These are phyloP conservation scores for Otus scops DNA, from an alignment of 2,797 vertebrate genomes.

Conservation along the genomic window DNA sequence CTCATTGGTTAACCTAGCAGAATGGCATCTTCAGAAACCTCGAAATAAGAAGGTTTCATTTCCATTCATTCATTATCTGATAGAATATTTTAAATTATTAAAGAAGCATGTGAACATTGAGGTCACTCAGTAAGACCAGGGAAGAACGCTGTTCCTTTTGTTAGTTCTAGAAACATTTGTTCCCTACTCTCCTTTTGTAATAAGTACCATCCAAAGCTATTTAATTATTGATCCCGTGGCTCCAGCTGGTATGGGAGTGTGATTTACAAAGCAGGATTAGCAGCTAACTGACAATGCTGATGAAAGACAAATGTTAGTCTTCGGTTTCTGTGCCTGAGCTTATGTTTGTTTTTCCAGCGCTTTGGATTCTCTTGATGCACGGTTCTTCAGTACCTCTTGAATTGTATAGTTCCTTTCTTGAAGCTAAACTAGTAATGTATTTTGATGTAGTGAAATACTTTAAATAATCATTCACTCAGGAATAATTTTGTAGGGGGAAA, in stretches of 20 bases:
- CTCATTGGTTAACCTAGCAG: neutral
- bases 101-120: neutral
- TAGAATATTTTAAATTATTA: neutral
- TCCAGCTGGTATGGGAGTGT: neutral
- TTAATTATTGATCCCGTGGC: neutral
- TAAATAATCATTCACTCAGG: neutral
- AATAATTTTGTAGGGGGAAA: neutral
- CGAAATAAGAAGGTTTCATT: neutral
- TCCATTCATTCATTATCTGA: neutral
- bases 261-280: neutral
- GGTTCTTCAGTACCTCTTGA: neutral
- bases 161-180: neutral
- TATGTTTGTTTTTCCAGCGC: neutral
- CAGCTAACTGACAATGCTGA: neutral
- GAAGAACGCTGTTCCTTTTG: neutral
- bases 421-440: neutral
- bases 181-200: neutral
- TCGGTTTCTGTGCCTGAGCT: neutral
- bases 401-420: neutral
- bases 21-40: neutral
- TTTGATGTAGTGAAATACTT: neutral
- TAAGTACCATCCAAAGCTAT: neutral
- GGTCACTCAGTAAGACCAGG: neutral
- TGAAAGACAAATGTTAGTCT: neutral
- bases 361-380: neutral